phyloP scores from a whole-genome alignment of 2,888 invertebrate genomes.

The Pristionchus mayeri region DNA sequence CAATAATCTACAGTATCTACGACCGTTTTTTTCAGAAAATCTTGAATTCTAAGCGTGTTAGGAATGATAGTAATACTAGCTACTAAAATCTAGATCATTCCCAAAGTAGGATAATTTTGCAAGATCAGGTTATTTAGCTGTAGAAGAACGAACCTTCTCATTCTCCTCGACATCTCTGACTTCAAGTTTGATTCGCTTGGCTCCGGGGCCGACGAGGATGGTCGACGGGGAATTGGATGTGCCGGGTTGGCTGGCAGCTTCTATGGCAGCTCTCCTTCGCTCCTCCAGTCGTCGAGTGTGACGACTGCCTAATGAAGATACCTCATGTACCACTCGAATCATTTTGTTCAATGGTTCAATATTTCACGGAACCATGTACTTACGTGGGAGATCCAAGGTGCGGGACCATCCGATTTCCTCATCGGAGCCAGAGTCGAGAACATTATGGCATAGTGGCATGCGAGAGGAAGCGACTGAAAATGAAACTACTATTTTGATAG shows the following conservation, averaged over 20 bases:
- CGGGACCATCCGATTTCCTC: constrained; percentile 33
- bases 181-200: background rate
- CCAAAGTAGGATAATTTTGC: no score
- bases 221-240: background rate
- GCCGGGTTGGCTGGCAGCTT: background rate
- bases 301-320: background rate
- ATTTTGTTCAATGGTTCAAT: no score
- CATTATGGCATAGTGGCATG: background rate
- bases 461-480: background rate
- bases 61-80: background rate
- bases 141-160: background rate
- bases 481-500: background rate
- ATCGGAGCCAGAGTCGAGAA: background rate
- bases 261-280: background rate
- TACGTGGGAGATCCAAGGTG: background rate
- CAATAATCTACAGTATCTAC: no score
- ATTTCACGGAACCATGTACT: background rate
- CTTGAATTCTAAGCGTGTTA: background rate
- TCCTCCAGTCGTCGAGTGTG: background rate
- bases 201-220: background rate
- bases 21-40: background rate
- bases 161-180: background rate
- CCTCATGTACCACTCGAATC: no score
- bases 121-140: no score
- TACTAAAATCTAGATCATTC: no score